Evolutionary conservation across 1,140 invertebrate species (phyloP), one percentile per base, ranked within the genome.

Genomic region (Maconellicoccus hirsutus): DNA sequence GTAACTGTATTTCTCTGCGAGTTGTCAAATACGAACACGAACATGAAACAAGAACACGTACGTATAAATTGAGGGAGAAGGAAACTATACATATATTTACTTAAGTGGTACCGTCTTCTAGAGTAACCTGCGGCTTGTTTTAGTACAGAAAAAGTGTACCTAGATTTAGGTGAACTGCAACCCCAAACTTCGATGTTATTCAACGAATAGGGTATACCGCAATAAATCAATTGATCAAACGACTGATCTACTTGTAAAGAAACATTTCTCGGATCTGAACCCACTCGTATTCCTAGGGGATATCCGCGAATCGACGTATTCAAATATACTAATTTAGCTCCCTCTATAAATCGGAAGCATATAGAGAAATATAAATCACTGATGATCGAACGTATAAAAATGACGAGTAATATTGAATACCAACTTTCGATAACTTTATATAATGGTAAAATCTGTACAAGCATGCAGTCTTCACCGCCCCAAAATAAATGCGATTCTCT

Each of bases 301-400:
- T 93, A 90, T 0, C 91, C 92, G 71, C 93, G 83, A 75, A 92
- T 91, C 12, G 82, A 82, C 10, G 88, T 87, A 78, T 94, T 95
- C 75, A 93, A 84, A 78, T 92, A 92, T 73, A 94, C 77, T 77
- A 93, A 84, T 76, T 93, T 92, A 0, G 86, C 79, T 42, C 86
- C 90, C 85, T 79, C 89, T 91, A 78, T 59, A 79, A 76, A n/a
- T n/a, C n/a, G n/a, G n/a, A n/a, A n/a, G n/a, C n/a, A n/a, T n/a
- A n/a, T n/a, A n/a, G 66, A 4, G 19, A 33, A 39, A 8, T 16
- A 38, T n/a, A 70, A 38, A 3, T 16, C 6, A 12, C 25, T 16
- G n/a, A n/a, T n/a, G n/a, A n/a, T n/a, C n/a, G 29, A 39, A 21
- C 23, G 8, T 16, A n/a, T n/a, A n/a, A 3, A 38, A 3, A 8